Evolutionary conservation across 2,797 vertebrate species (phyloP).

Genomic region (Balearica regulorum): DNA sequence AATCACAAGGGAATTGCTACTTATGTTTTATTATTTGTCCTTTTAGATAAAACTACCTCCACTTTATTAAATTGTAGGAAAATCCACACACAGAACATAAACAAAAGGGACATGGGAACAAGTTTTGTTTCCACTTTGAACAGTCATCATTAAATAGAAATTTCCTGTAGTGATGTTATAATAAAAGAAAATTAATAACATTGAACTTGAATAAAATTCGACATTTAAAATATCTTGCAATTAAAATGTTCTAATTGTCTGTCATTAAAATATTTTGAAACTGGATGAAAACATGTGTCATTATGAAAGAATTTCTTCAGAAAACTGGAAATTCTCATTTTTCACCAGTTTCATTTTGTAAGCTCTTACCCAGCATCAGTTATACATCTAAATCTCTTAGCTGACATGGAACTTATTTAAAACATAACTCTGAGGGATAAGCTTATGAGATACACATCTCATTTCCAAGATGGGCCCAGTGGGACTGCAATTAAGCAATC

Average conservation of each 20-base stretch:
- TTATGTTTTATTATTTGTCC: background rate
- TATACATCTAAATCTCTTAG: background rate
- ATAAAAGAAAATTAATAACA: background rate
- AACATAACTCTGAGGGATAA: constrained; percentile 4
- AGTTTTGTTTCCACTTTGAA: background rate
- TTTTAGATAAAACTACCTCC: background rate
- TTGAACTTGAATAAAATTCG: background rate
- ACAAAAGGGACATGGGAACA: background rate
- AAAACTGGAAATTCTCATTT: background rate
- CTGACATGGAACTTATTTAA: constrained; percentile 27
- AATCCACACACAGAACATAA: background rate
- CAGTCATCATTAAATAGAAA: background rate
- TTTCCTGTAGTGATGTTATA: background rate
- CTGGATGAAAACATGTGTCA: background rate
- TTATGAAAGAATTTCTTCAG: background rate
- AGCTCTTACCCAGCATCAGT: background rate
- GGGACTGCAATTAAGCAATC: constrained; percentile 34
- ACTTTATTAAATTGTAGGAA: constrained; percentile 26
- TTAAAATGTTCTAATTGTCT: background rate
- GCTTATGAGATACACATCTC: constrained; percentile 22
- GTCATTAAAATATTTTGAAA: background rate
- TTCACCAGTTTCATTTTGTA: background rate
- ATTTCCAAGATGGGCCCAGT: background rate
- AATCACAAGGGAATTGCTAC: background rate
- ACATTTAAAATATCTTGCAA: background rate